Conservation (phyloP, 2,113 vertebrate genomes). For the Henicopernis longicauda region DNA sequence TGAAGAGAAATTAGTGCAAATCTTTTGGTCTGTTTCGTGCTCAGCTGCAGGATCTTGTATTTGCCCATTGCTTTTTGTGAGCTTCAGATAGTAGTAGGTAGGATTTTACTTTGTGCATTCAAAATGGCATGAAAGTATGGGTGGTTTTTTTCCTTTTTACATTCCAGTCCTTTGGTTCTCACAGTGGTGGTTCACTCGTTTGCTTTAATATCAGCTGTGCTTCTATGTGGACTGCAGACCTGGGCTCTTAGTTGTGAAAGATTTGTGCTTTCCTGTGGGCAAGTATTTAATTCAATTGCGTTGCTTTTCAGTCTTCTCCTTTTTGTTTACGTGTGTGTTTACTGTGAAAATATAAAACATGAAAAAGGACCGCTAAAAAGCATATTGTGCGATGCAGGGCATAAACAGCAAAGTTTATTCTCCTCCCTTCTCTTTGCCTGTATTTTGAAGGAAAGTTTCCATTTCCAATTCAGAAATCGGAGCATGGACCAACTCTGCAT, state of each 20-base stretch:
- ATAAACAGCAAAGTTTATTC: background rate
- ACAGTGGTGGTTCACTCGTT: background rate
- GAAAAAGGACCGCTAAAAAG: background rate
- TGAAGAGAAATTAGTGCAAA: background rate
- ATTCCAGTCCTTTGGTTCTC: background rate
- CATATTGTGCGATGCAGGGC: background rate
- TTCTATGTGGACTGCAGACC: background rate
- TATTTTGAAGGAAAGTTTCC: background rate
- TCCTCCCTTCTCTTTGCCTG: background rate
- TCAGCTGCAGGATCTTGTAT: background rate
- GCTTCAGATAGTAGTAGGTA: background rate
- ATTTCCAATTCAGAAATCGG: background rate
- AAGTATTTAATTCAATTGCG: background rate
- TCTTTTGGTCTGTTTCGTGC: background rate
- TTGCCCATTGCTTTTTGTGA: rapidly evolving
- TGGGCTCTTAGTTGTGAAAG: background rate
- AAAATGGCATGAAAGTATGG: background rate
- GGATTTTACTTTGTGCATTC: background rate
- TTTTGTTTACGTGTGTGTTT: background rate
- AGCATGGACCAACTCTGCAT: background rate
- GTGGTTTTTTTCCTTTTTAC: rapidly evolving
- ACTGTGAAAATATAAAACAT: background rate
- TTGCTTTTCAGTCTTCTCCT: background rate
- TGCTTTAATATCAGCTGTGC: background rate
- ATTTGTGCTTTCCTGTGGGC: background rate